phyloP scores from a whole-genome alignment of 1,140 invertebrate genomes.

The Drosophila baimaii region DNA sequence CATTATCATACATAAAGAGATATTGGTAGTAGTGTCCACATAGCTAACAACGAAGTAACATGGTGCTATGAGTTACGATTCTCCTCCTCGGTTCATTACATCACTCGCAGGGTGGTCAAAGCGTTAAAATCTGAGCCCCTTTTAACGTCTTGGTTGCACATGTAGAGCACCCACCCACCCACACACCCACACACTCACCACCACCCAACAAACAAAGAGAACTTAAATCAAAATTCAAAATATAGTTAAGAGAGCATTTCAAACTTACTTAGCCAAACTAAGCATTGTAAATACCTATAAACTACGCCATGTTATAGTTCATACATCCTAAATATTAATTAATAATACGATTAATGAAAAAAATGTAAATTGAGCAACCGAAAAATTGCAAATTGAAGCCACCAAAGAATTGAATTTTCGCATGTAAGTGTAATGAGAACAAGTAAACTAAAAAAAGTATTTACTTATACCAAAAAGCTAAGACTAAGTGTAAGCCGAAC shows the following conservation, averaged over 20 bases:
- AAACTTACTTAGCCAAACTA: slow-evolving; percentile 45
- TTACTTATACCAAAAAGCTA: slow-evolving; percentile 60
- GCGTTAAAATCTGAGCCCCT: slow-evolving; percentile 83
- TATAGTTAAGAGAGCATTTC: slow-evolving; percentile 47
- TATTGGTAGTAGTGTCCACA: slow-evolving; percentile 38
- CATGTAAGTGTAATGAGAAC: slow-evolving; percentile 71
- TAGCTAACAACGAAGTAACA: slow-evolving; percentile 81
- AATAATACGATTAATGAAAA: slow-evolving; percentile 25
- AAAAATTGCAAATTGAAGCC: slow-evolving; percentile 80
- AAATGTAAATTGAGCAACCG: slow-evolving; percentile 76
- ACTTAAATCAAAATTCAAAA: slow-evolving; percentile 45
- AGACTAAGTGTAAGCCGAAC: slow-evolving; percentile 63
- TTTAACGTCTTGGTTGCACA: slow-evolving; percentile 75
- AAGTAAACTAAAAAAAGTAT: slow-evolving; percentile 58
- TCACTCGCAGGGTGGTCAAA: slow-evolving; percentile 51
- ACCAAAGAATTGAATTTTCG: slow-evolving; percentile 83
- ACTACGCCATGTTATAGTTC: slow-evolving; percentile 47
- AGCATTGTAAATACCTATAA: slow-evolving; percentile 64
- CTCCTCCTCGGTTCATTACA: slow-evolving; percentile 32
- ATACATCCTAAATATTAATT: slow-evolving; percentile 42
- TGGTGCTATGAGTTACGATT: slow-evolving; percentile 80
- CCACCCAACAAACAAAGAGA: slow-evolving; percentile 8
- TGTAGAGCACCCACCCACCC: slow-evolving; percentile 35
- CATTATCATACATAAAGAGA: slow-evolving; percentile 25
- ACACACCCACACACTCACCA: slow-evolving; percentile 8